Evolutionary conservation across 2,113 vertebrate species (phyloP).

Genomic region (Oncorhynchus masou): DNA sequence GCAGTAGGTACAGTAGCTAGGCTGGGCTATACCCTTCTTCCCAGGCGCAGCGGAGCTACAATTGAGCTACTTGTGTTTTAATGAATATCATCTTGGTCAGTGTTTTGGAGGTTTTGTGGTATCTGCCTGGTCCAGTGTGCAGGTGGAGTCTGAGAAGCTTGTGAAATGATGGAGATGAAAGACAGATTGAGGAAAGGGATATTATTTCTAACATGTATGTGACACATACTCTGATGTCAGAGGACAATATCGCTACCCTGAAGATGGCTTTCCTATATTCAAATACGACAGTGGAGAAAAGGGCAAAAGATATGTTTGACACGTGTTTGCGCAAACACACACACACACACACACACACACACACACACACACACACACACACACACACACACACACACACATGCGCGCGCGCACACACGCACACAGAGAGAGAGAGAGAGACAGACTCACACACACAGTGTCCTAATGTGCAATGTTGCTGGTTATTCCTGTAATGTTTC

Average conservation of each 20-base stretch:
- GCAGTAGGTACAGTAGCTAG: slow-evolving; percentile 8
- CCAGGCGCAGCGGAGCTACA: slow-evolving; percentile 22
- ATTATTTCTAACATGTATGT: no score
- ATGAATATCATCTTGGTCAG: slow-evolving; percentile 40
- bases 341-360: neutral
- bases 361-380: neutral
- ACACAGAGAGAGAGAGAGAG: neutral
- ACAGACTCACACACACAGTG: neutral
- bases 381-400: neutral
- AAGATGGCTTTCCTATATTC: no score
- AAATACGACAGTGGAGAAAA: no score
- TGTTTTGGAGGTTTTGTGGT: slow-evolving; percentile 35
- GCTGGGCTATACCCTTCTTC: slow-evolving; percentile 22
- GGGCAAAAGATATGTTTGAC: no score
- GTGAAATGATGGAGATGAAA: no score
- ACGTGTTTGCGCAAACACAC: neutral
- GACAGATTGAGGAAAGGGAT: no score
- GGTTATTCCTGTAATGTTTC: slow-evolving; percentile 60
- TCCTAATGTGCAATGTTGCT: slow-evolving; percentile 51
- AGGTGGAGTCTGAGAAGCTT: no score
- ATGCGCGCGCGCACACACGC: neutral
- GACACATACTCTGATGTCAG: no score
- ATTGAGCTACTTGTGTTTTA: slow-evolving; percentile 37
- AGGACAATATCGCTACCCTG: no score
- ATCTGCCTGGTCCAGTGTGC: neutral